phyloP scores from a whole-genome alignment of 2,797 vertebrate species.

The Cygnus olor region DNA sequence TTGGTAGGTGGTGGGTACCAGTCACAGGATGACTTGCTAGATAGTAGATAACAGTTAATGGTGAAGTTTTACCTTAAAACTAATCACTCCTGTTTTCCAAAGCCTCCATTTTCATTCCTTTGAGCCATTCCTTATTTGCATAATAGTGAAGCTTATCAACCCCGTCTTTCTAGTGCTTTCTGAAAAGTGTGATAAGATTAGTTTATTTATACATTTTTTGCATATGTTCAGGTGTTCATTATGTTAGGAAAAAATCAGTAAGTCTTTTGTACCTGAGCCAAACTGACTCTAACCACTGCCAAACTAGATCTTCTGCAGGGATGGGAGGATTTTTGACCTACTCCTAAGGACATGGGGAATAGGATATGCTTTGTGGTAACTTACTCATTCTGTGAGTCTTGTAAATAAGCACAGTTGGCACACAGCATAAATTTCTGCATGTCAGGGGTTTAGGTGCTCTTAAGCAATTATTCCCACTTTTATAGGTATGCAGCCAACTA shows the following conservation, averaged over 20 bases:
- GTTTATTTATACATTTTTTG: neutral
- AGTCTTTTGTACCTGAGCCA: neutral
- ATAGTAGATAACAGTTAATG: neutral
- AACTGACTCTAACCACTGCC: neutral
- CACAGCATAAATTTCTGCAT: neutral
- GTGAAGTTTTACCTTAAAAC: neutral
- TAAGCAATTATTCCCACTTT: neutral
- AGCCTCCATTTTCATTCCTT: neutral
- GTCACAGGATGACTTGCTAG: neutral
- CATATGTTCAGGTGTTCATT: neutral
- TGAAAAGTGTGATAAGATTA: conserved; percentile 21
- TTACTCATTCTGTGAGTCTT: neutral
- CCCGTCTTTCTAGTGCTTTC: neutral
- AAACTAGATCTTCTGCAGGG: neutral
- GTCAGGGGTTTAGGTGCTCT: neutral
- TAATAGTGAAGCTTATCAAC: neutral
- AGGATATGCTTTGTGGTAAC: neutral
- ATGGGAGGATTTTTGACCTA: neutral
- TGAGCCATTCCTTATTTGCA: neutral
- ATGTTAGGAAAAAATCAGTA: neutral
- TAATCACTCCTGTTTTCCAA: neutral
- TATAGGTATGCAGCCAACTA: neutral
- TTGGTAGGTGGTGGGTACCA: neutral
- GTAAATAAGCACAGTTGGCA: neutral
- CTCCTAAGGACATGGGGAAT: neutral